phyloP scores from a whole-genome alignment of 2,797 vertebrate genomes.

The Xyrichtys novacula region DNA sequence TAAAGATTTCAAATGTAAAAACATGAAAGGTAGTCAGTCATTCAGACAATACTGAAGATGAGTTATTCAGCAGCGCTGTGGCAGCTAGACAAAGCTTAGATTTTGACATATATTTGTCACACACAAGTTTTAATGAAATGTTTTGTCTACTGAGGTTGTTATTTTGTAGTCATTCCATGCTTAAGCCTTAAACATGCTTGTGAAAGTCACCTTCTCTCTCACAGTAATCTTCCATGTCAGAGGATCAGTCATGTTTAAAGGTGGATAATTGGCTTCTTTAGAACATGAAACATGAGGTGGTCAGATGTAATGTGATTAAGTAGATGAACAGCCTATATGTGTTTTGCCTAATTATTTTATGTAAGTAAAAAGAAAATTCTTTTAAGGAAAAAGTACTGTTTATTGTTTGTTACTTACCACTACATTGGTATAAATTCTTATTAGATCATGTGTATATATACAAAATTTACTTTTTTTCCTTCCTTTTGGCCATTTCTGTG shows the following conservation, averaged over 20 bases:
- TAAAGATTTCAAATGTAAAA: conserved; percentile 86
- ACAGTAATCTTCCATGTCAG: conserved; percentile 85
- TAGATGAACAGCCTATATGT: conserved; percentile 85
- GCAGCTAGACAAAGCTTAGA: conserved; percentile 99
- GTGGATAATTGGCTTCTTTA: conserved; percentile 91
- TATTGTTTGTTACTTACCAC: conserved; percentile 97
- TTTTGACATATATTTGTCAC: conserved; percentile 97
- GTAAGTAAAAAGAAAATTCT: conserved; percentile 84
- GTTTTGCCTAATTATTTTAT: conserved; percentile 88
- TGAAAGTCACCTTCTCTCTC: conserved; percentile 89
- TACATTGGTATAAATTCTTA: conserved; percentile 99
- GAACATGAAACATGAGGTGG: conserved; percentile 91
- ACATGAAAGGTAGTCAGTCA: conserved; percentile 87
- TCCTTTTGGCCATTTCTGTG: conserved; percentile 78
- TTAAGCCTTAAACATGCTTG: conserved; percentile 97
- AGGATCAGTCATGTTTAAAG: conserved; percentile 81
- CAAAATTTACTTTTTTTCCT: conserved; percentile 84
- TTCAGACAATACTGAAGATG: conserved; percentile 89
- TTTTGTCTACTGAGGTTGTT: conserved; percentile 98
- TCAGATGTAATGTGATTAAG: conserved; percentile 84
- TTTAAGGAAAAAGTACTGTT: conserved; percentile 92
- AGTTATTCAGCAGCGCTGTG: conserved; percentile 96
- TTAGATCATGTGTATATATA: conserved; percentile 92
- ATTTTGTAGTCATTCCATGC: conserved; percentile 99
- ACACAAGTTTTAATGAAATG: conserved; percentile 96